phyloP scores from a whole-genome alignment of 2,797 vertebrate species.

The Cygnus olor region DNA sequence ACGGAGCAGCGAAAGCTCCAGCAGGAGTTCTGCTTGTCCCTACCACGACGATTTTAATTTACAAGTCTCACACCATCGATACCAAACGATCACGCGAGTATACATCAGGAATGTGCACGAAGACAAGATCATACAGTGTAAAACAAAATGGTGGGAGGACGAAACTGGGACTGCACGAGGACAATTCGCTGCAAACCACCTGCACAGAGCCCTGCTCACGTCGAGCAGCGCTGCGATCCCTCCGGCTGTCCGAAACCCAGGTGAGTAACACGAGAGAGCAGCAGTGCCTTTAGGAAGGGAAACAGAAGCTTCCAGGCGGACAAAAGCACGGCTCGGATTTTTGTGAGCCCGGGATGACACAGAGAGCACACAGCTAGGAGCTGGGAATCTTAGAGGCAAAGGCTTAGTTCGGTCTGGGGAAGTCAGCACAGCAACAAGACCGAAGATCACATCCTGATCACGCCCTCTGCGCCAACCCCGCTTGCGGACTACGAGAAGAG shows the following conservation, averaged over 20 bases:
- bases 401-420: background rate
- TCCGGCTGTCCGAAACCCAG: background rate
- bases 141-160: background rate
- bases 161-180: background rate
- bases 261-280: background rate
- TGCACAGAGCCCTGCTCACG: background rate
- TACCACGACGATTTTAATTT: background rate
- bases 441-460: background rate
- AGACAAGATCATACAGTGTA: background rate
- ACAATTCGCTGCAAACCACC: background rate
- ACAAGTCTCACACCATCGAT: background rate
- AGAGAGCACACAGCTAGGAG: rapidly evolving
- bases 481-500: background rate
- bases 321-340: background rate
- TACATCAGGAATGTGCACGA: rapidly evolving
- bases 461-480: rapidly evolving
- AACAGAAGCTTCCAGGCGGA: background rate
- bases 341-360: background rate
- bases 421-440: background rate
- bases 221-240: background rate
- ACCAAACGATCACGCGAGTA: background rate
- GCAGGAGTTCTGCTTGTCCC: background rate
- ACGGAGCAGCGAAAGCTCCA: rapidly evolving
- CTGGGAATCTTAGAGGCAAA: background rate
- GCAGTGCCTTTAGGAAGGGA: background rate